These are phyloP conservation scores for Leptatherina wallacei DNA, from an alignment of 2,797 vertebrate genomes.

Conservation along the genomic window DNA sequence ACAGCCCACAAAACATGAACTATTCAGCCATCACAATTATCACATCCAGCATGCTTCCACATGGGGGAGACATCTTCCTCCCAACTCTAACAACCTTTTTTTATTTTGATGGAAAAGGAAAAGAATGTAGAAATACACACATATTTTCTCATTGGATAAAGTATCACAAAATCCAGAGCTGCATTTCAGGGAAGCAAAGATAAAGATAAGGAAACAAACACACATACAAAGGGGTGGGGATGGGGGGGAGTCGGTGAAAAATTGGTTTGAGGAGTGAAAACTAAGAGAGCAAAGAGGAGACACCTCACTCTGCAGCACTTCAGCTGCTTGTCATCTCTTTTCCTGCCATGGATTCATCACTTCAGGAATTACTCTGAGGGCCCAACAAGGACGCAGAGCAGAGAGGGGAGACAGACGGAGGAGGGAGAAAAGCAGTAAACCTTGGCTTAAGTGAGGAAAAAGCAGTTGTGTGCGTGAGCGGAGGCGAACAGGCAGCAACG, in stretches of 20 bases:
- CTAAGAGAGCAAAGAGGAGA: constrained; percentile 30
- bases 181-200: constrained; percentile 31
- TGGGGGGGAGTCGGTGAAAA: neutral
- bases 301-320: constrained; percentile 45
- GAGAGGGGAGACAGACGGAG: constrained; percentile 46
- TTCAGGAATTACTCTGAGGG: constrained; percentile 59
- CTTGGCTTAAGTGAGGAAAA: constrained; percentile 58
- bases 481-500: constrained; percentile 40
- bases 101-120: constrained; percentile 12
- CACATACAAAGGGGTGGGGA: constrained; percentile 12
- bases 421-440: constrained; percentile 52
- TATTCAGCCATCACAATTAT: constrained; percentile 35
- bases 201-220: neutral
- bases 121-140: constrained; percentile 62
- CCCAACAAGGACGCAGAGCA: constrained; percentile 27
- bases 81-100: constrained; percentile 27
- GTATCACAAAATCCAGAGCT: constrained; percentile 43
- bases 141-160: constrained; percentile 67
- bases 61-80: constrained; percentile 78
- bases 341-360: constrained; percentile 66
- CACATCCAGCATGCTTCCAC: constrained; percentile 72
- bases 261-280: constrained; percentile 30
- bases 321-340: constrained; percentile 62
- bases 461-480: constrained; percentile 60
- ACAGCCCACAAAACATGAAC: neutral